phyloP scores from a whole-genome alignment of 2,888 invertebrate species.

The Lycocerus yunnanus region DNA sequence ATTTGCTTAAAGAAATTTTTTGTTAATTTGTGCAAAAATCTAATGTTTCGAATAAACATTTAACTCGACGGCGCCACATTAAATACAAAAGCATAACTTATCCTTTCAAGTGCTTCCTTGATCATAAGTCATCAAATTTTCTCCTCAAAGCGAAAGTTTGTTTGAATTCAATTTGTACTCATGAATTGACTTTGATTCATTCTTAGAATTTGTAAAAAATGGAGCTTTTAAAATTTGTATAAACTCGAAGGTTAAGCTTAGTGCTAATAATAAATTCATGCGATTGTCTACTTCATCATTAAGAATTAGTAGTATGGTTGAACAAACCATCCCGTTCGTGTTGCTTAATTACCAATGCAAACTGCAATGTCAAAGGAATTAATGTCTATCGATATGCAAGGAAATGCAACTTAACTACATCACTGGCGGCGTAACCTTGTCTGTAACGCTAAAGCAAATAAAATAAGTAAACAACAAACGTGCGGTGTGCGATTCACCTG shows the following conservation, averaged over 20 bases:
- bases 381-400: slow-evolving; percentile 24
- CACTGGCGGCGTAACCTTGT: slow-evolving; percentile 26
- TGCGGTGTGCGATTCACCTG: slow-evolving; percentile 25
- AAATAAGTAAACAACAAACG: slow-evolving; percentile 16
- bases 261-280: neutral
- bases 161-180: neutral
- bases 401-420: slow-evolving; percentile 28
- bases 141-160: neutral
- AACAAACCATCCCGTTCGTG: slow-evolving; percentile 1
- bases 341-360: slow-evolving; percentile 1
- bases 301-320: neutral
- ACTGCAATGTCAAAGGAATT: slow-evolving; percentile 12
- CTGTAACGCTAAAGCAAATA: slow-evolving; percentile 28
- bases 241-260: neutral
- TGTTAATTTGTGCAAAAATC: neutral
- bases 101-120: neutral
- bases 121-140: neutral
- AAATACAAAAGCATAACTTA: neutral
- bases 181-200: neutral
- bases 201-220: neutral
- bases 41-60: neutral
- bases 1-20: neutral
- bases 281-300: neutral
- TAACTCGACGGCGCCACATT: neutral
- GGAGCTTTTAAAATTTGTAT: neutral